These are phyloP conservation scores for Cynopterus sphinx DNA, from an alignment of 2,797 vertebrate genomes.

Conservation along the genomic window DNA sequence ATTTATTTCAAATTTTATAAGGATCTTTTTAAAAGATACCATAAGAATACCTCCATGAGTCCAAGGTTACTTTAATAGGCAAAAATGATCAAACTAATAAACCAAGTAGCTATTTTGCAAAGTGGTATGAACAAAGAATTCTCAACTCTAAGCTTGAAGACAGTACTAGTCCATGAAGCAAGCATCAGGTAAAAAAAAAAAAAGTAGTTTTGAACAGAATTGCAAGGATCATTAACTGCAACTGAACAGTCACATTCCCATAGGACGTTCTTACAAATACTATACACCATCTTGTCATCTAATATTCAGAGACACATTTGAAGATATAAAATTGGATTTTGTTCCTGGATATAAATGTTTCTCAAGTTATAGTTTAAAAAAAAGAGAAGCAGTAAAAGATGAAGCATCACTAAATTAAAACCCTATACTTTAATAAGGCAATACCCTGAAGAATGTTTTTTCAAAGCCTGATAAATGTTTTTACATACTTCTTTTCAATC, in stretches of 20 bases:
- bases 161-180: background rate
- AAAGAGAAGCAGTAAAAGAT: background rate
- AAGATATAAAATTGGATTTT: constrained; percentile 39
- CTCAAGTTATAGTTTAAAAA: background rate
- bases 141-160: background rate
- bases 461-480: background rate
- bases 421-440: background rate
- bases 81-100: background rate
- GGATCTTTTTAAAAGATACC: background rate
- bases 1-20: constrained; percentile 28
- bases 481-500: background rate
- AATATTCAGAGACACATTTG: constrained; percentile 38
- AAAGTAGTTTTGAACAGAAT: constrained; percentile 11
- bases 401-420: background rate
- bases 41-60: background rate
- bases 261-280: background rate
- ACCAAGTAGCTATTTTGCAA: constrained; percentile 28
- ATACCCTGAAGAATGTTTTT: background rate
- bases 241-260: background rate
- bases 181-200: background rate
- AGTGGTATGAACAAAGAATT: background rate
- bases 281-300: background rate
- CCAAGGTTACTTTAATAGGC: background rate
- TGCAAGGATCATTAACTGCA: constrained; percentile 39
- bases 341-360: background rate